Conservation (phyloP, 2,113 vertebrate species). For the Orcinus orca region DNA sequence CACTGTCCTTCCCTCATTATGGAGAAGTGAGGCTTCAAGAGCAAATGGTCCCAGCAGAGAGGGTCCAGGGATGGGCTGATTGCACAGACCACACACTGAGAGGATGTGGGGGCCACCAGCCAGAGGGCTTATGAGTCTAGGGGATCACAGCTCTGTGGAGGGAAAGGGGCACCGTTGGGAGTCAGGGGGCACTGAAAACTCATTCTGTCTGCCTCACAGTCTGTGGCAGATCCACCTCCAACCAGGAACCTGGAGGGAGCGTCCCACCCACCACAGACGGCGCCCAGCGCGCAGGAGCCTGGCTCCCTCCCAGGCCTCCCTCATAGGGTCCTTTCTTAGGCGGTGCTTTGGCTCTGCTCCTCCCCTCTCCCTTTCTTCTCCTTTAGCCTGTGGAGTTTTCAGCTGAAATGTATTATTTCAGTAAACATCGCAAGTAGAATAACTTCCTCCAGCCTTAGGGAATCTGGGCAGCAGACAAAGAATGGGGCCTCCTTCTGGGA, state of each 20-base stretch:
- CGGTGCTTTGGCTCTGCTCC: neutral
- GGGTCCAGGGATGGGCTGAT: neutral
- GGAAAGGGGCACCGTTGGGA: neutral
- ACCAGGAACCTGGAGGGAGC: neutral
- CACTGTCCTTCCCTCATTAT: neutral
- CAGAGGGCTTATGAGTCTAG: neutral
- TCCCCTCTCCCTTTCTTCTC: neutral
- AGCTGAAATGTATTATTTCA: constrained; percentile 43
- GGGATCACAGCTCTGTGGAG: neutral
- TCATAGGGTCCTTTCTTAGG: neutral
- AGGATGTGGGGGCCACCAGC: neutral
- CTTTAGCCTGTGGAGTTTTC: constrained; percentile 17
- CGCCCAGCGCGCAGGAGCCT: accelerated
- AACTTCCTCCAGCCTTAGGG: neutral
- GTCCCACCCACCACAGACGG: neutral
- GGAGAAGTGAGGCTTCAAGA: neutral
- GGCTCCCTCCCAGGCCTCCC: neutral
- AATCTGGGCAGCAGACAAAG: accelerated
- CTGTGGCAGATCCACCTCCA: neutral
- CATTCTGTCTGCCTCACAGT: too few relatives aligned
- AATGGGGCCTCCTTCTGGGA: neutral
- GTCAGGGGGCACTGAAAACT: neutral
- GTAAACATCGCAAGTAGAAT: neutral
- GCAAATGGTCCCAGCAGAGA: neutral
- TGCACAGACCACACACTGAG: too few relatives aligned